Conservation (phyloP, 2,797 vertebrate genomes). For the Manis crassicaudata region DNA sequence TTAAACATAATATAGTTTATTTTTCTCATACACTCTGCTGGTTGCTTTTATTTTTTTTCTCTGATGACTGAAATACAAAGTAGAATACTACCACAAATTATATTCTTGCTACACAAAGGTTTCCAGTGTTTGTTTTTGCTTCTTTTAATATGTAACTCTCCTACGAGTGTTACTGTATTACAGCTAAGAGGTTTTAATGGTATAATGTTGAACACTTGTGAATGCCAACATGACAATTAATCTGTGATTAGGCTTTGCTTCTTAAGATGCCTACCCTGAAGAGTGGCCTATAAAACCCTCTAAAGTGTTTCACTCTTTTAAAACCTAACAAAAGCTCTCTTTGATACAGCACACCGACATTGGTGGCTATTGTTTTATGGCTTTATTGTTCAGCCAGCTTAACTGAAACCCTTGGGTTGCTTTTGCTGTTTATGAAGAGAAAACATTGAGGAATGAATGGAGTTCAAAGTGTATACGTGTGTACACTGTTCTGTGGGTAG, state of each 20-base stretch:
- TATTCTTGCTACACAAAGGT: conserved; percentile 56
- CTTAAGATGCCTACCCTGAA: conserved; percentile 63
- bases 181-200: conserved; percentile 62
- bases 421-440: conserved; percentile 50
- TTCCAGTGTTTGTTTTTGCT: conserved; percentile 67
- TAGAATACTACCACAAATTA: conserved; percentile 58
- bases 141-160: conserved; percentile 52
- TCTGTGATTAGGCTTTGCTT: conserved; percentile 69
- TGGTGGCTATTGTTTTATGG: conserved; percentile 51
- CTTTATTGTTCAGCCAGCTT: conserved; percentile 45
- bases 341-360: neutral
- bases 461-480: neutral
- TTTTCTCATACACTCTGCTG: conserved; percentile 54
- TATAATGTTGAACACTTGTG: conserved; percentile 67
- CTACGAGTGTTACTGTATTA: conserved; percentile 60
- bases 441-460: neutral
- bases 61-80: conserved; percentile 65
- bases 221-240: conserved; percentile 62
- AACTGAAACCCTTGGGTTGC: conserved; percentile 41
- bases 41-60: conserved; percentile 51
- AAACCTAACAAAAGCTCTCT: conserved; percentile 48
- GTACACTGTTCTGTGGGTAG: neutral
- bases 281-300: conserved; percentile 70
- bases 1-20: conserved; percentile 68
- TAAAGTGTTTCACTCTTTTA: conserved; percentile 54